phyloP scores from a whole-genome alignment of 2,113 vertebrate genomes.

The Tricholaema leucomelas region DNA sequence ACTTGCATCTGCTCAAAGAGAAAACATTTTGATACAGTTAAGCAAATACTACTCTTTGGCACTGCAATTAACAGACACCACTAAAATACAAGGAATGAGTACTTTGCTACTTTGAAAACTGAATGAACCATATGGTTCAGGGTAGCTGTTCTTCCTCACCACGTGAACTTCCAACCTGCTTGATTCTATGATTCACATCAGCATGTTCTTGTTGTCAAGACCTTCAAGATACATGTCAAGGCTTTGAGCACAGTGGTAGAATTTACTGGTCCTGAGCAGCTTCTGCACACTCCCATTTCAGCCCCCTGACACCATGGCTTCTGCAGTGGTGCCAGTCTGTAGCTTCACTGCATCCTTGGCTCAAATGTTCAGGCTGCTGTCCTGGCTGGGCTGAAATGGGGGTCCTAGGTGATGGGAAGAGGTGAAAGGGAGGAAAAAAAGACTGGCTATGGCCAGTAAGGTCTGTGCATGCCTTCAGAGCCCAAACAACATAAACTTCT shows the following conservation, averaged over 20 bases:
- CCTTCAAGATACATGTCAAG: not conserved
- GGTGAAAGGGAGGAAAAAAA: not conserved
- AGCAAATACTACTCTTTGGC: slow-evolving; percentile 10
- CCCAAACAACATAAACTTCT: not conserved
- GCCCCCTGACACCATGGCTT: accelerated
- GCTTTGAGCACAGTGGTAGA: not conserved
- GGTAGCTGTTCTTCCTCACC: not conserved
- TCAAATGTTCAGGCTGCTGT: not conserved
- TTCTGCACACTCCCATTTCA: accelerated
- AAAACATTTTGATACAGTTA: not conserved
- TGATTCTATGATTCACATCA: no score
- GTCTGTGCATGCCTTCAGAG: not conserved
- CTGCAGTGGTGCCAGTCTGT: not conserved
- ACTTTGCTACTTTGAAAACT: not conserved
- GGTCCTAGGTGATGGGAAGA: not conserved
- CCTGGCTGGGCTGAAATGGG: not conserved
- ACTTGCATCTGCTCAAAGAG: not conserved
- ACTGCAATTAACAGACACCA: not conserved
- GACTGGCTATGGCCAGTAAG: not conserved
- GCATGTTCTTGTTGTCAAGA: not conserved
- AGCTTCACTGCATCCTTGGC: not conserved
- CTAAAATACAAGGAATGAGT: not conserved
- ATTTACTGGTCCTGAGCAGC: not conserved
- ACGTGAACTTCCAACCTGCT: no score
- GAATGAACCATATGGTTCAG: not conserved